phyloP scores from a whole-genome alignment of 2,888 invertebrate genomes.

The Torymus texanus region DNA sequence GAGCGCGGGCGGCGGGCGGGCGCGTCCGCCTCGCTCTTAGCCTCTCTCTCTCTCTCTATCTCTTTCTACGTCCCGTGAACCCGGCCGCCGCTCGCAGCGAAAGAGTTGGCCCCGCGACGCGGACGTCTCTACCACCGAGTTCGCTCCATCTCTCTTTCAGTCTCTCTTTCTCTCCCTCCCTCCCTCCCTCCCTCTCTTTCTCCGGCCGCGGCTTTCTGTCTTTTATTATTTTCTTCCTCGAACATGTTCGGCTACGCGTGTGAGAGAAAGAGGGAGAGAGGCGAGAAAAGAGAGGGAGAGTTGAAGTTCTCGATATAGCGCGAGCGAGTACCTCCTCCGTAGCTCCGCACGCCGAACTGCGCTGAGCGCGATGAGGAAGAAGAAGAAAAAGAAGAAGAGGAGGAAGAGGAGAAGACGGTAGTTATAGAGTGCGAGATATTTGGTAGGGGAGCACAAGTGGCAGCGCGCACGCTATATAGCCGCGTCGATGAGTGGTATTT shows the following conservation, averaged over 20 bases:
- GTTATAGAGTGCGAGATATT: slow-evolving; percentile 9
- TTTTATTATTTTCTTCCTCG: slow-evolving; percentile 32
- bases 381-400: neutral
- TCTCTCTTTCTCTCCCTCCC: slow-evolving; percentile 9
- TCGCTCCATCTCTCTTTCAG: neutral
- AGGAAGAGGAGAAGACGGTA: neutral
- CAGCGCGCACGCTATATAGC: neutral
- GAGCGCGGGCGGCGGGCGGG: too few species aligned
- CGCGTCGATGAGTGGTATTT: too few species aligned
- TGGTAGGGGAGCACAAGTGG: slow-evolving; percentile 7
- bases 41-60: neutral
- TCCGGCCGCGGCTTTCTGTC: neutral
- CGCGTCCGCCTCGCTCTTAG: too few species aligned
- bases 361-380: neutral
- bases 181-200: slow-evolving; percentile 5
- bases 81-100: slow-evolving; percentile 23
- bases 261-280: slow-evolving; percentile 3
- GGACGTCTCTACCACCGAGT: slow-evolving; percentile 23
- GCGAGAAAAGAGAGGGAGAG: slow-evolving; percentile 9
- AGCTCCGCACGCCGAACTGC: neutral
- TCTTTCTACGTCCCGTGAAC: neutral
- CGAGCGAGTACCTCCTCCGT: slow-evolving; percentile 30
- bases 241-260: neutral
- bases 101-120: slow-evolving; percentile 26
- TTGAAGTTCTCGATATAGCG: slow-evolving; percentile 46